These are phyloP conservation scores for Australoheros facetus DNA, from an alignment of 2,797 vertebrate genomes.

Conservation along the genomic window DNA sequence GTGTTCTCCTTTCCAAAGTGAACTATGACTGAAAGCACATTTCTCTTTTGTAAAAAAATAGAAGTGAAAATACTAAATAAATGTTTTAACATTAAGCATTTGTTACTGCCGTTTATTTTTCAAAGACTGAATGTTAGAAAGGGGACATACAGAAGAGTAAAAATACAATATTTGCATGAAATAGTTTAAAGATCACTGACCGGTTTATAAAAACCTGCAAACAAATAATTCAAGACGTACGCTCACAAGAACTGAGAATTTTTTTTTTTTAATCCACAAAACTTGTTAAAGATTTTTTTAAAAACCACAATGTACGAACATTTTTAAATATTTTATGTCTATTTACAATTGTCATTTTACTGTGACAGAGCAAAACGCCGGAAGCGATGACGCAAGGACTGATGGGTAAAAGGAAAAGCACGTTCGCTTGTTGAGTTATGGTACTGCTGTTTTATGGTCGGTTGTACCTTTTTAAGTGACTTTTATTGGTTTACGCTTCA, in stretches of 20 bases:
- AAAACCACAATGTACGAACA: not conserved
- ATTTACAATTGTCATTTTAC: not conserved
- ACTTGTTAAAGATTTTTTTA: not conserved
- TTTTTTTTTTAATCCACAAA: not conserved
- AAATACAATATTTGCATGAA: no score
- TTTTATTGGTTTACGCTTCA: not conserved
- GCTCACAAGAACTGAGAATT: no score
- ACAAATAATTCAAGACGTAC: no score
- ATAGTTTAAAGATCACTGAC: no score
- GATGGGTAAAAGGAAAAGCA: not conserved
- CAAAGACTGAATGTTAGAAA: not conserved
- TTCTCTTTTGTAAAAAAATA: slow-evolving; percentile 23
- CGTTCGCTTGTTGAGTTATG: not conserved
- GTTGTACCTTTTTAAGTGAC: not conserved
- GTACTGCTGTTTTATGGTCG: not conserved
- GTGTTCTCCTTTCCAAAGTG: slow-evolving; percentile 6
- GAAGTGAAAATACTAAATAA: slow-evolving; percentile 29
- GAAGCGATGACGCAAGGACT: not conserved
- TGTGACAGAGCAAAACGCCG: not conserved
- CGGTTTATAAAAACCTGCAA: no score
- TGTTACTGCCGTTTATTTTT: not conserved
- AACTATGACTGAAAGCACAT: slow-evolving; percentile 27
- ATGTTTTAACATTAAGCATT: slow-evolving; percentile 42
- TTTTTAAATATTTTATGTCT: not conserved
- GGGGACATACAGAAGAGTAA: not conserved